Evolutionary conservation across 2,888 invertebrate genomes (phyloP), one percentile per base, ranked within the genome.

Genomic region (Frankliniella fusca): DNA sequence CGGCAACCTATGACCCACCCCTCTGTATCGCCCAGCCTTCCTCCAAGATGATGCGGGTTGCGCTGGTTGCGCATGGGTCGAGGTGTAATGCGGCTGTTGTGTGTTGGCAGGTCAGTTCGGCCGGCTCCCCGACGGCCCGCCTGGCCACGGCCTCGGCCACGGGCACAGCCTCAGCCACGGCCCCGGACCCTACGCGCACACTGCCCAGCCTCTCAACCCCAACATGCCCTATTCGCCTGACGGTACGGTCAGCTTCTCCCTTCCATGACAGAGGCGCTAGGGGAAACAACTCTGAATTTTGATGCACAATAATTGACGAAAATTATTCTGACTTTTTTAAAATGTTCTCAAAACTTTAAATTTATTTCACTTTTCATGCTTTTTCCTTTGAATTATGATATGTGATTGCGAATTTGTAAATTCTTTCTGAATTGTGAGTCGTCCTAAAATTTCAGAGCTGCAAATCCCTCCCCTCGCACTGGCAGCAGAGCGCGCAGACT

Each of bases 201-300:
- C 70, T 27, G 70, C 70, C 86, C 95, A 95, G 88, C 95, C 96
- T 23, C 90, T 96, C 81, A 96, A 96, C 89, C 95, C 95, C 50
- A 96, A 95, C 89, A 91, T 95, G 88, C 95, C 95, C 84, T 96
- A 95, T 88, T 96, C 95, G 82, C 95, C 96, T 84, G 95, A 96
- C 89, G 96, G 96, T 96, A 38, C 38, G 38, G 38, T 38, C 38
- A 38, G 38, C 38, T 38, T 5, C 38, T 38, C 38, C 3, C 2
- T 38, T 38, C 38, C 3, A 38, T 38, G 38, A 38, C 5, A 38
- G 38, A 38, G 38, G 38, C 38, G 38, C 38, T 2, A 38, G 38
- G 38, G 38, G 38, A 38, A 38, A 38, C 38, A 38, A 38, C 38
- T 38, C 38, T 38, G 3, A 38, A 38, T 38, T 38, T 38, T 38